Evolutionary conservation across 2,888 invertebrate genomes (phyloP), one percentile per base, ranked within the genome.

Genomic region (Creontiades dilutus): DNA sequence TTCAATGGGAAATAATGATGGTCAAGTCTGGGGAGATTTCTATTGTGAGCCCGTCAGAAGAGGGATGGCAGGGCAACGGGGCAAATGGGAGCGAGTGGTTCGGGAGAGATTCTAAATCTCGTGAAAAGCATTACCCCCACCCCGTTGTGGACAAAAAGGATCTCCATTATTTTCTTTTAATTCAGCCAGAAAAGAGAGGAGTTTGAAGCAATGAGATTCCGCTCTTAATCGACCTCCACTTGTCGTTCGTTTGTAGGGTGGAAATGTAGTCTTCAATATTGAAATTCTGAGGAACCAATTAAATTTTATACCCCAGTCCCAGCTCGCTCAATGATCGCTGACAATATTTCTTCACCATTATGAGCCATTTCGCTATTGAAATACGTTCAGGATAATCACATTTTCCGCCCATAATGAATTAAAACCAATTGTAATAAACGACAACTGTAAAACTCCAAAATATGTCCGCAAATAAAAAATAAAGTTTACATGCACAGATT

Each of bases 11-110:
- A 78, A 78, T 78, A 78, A 78, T 78, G 46, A 78, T 47, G 78
- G 78, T 78, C 78, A 78, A 78, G 78, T 78, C 78, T 47, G n/a
- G 78, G 78, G 47, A 68, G 68, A 68, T 23, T 68, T 68, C 68
- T 68, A 68, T 68, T 68, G 68, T 68, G 68, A 5, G 68, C 68
- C 68, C 23, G 23, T 68, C 68, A 23, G 68, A 23, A 9, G 68
- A 68, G 27, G 68, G 68, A 68, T 23, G 68, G 68, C 16, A n/a
- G n/a, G 16, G 7, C 16, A 57, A 57, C n/a, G 27, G 68, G 68
- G 68, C 52, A 52, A 52, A 52, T 52, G 52, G 52, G 11, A 37
- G 52, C 12, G n/a, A 68, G 68, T 68, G 68, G 68, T 68, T 68
- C 16, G 57, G 61, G 61, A 27, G 23, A 23, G 68, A 27, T n/a